These are phyloP conservation scores for Coranthus polyacanthus DNA, from an alignment of 2,797 vertebrate genomes.

Conservation along the genomic window DNA sequence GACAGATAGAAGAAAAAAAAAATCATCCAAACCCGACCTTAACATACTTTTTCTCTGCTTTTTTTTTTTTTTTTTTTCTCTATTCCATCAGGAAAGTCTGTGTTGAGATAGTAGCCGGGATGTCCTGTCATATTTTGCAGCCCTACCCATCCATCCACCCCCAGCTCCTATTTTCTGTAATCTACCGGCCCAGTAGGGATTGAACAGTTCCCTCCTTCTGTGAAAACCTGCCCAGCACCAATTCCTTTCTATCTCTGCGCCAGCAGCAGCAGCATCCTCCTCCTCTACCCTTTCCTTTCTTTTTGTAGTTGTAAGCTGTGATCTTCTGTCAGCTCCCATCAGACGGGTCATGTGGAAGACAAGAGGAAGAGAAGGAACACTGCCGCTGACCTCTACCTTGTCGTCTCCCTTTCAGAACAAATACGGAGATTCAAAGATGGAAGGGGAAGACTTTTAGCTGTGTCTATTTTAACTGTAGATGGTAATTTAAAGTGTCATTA, in stretches of 20 bases:
- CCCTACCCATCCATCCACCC: constrained; percentile 30
- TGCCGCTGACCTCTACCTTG: constrained; percentile 36
- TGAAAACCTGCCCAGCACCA: constrained; percentile 31
- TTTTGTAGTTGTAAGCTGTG: constrained; percentile 62
- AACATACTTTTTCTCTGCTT: constrained; percentile 6
- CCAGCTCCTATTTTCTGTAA: constrained; percentile 44
- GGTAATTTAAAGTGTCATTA: neutral
- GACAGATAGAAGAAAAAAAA: constrained; percentile 2
- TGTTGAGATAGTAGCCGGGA: constrained; percentile 1
- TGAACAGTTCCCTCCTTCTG: constrained; percentile 21
- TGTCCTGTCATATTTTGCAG: constrained; percentile 42
- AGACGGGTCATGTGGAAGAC: constrained; percentile 69
- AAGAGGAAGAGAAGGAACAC: constrained; percentile 31
- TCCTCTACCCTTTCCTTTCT: constrained; percentile 4
- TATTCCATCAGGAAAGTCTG: neutral
- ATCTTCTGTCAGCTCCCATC: constrained; percentile 69
- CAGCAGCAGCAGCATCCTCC: neutral
- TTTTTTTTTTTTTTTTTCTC: constrained; percentile 21
- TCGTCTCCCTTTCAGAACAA: neutral
- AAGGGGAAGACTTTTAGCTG: neutral
- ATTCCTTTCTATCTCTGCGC: constrained; percentile 28
- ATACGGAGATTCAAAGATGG: neutral
- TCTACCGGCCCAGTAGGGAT: constrained; percentile 42
- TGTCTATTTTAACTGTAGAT: neutral
- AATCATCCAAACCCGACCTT: constrained; percentile 2